Base-by-base conservation (phyloP, 2,797 vertebrate genomes). In the Serranus cabrilla region DNA sequence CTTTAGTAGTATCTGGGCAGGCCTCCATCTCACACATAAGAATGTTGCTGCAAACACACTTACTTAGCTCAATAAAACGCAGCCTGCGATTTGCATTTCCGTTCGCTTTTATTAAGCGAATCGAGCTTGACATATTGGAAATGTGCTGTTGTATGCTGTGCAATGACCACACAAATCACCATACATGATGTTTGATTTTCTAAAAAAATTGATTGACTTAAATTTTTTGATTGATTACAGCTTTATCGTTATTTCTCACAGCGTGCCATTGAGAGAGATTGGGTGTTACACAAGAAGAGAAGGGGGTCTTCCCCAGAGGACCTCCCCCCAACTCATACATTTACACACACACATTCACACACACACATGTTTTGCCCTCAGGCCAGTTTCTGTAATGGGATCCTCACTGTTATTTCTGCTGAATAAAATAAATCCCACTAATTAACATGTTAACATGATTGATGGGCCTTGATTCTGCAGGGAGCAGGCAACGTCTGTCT, bases 361-460 rank as follows among this genome's bases (percentile, higher is more conserved):
- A 87, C 94, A 91, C 93, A 94, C 94, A 93, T 93, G 87, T 92
- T 95, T 93, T 90, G 89, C 54, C 96, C 95, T 95, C 37, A 82
- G 96, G 96, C 96, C 93, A 94, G 78, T 87, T 93, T 95, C 93
- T 91, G 94, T 96, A 97, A 96, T 98, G 95, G 96, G 96, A 98
- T 97, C 96, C 90, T 96, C 95, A 96, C 95, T 95, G 93, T 93
- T 96, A 90, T 96, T 95, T 91, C 93, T 92, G 93, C 94, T 94
- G 94, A 96, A 97, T 97, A 96, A 97, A 97, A 96, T 96, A 97
- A 97, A 97, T 95, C 81, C 75, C 92, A 94, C 96, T 97, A 98
- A 96, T 99, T 99, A 98, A 97, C 97, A 97, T 97, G 97, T 97
- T 97, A 97, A 97, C 95, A 96, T 98, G 97, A 98, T 98, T 95